Percentiles rank a stretch among this genome's conserved stretches.
Conservation (phyloP, 2,888 invertebrate species). For the Poecilobothrus nobilitatus region DNA sequence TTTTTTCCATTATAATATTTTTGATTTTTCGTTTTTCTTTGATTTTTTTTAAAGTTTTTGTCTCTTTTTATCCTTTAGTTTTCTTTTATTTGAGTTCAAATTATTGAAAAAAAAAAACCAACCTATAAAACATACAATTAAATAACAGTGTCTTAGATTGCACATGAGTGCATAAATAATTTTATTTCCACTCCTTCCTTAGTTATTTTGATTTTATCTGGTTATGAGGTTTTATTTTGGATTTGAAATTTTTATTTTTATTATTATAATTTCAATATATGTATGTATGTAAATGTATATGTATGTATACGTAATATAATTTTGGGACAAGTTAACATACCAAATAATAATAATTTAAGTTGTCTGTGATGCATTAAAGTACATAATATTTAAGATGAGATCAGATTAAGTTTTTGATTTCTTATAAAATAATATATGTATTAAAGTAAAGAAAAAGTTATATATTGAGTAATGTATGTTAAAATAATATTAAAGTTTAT, state of each 20-base stretch:
- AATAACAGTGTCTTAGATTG: not conserved
- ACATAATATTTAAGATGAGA: too few relatives aligned
- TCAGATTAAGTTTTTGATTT: too few relatives aligned
- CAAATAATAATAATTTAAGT: too few relatives aligned
- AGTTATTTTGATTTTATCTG: not conserved
- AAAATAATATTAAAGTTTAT: too few relatives aligned
- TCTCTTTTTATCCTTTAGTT: too few relatives aligned
- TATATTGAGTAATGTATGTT: too few relatives aligned
- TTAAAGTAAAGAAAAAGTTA: too few relatives aligned
- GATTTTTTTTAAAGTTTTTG: not conserved
- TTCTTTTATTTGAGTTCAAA: too few relatives aligned
- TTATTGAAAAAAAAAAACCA: not conserved
- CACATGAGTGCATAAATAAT: not conserved
- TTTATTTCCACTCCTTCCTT: constrained; percentile 1
- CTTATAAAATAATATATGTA: too few relatives aligned
- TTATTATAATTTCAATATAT: too few relatives aligned
- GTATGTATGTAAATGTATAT: too few relatives aligned
- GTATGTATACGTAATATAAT: not conserved
- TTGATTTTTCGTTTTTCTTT: not conserved
- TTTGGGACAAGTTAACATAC: not conserved
- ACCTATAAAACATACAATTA: not conserved
- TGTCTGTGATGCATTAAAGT: too few relatives aligned
- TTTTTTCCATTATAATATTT: not conserved
- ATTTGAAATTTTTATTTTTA: not conserved
- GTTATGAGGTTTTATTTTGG: not conserved